These are phyloP conservation scores for Molothrus aeneus DNA, from an alignment of 2,797 vertebrate genomes.

Conservation along the genomic window DNA sequence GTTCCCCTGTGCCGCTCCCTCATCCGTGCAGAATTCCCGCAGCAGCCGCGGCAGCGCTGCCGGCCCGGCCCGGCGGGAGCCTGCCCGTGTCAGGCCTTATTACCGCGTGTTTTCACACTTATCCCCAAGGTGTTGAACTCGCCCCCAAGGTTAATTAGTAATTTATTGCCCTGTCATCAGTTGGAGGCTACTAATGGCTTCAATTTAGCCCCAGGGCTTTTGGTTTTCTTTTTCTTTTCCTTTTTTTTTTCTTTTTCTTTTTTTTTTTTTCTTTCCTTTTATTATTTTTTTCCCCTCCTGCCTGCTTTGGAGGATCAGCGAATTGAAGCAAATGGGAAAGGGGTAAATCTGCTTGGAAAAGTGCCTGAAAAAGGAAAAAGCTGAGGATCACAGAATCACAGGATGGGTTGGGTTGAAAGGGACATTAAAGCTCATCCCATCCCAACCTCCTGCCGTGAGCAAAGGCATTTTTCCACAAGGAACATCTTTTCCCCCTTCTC, in stretches of 20 bases:
- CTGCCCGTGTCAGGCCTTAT: constrained; percentile 59
- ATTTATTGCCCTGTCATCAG: constrained; percentile 71
- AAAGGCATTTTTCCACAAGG: not conserved
- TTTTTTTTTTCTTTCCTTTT: fast-evolving
- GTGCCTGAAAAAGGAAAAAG: not conserved
- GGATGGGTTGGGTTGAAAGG: not conserved
- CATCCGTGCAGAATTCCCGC: not conserved
- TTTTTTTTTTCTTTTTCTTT: fast-evolving
- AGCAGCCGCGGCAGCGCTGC: not conserved
- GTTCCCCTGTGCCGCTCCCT: not conserved
- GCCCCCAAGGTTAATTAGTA: constrained; percentile 70
- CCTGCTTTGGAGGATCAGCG: not conserved
- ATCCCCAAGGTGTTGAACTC: constrained; percentile 73
- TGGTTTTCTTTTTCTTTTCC: fast-evolving
- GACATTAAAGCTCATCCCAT: not conserved
- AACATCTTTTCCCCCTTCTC: fast-evolving
- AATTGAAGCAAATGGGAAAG: fast-evolving
- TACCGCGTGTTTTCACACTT: constrained; percentile 65
- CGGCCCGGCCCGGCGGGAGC: not conserved
- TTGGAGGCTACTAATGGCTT: constrained; percentile 65
- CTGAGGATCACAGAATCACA: not conserved
- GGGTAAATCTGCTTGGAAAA: not conserved
- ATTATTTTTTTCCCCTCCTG: fast-evolving
- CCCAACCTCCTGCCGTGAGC: not conserved
- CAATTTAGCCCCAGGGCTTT: constrained; percentile 58